phyloP scores from a whole-genome alignment of 2,888 invertebrate genomes.

The Leptogaster cylindrica region DNA sequence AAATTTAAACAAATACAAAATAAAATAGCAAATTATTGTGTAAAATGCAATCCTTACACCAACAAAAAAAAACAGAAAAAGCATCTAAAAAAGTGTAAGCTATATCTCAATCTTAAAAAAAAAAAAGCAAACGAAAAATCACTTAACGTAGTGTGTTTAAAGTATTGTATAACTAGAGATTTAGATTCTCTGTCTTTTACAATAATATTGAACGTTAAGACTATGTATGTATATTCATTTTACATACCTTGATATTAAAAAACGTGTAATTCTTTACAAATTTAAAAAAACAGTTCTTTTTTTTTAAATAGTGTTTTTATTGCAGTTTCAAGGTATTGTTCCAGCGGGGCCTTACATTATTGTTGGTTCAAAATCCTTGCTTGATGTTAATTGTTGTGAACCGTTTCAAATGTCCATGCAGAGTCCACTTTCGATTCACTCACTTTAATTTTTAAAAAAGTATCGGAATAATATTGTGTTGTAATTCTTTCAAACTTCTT shows the following conservation, averaged over 20 bases:
- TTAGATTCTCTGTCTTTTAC: constrained; percentile 35
- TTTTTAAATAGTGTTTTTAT: constrained; percentile 3
- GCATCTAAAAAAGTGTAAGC: constrained; percentile 13
- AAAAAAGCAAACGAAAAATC: neutral
- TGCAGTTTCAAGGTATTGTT: neutral
- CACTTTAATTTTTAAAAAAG: too few relatives aligned
- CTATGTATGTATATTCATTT: constrained; percentile 34
- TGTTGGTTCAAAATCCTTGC: too few relatives aligned
- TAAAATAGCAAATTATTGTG: constrained; percentile 17
- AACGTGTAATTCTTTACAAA: constrained; percentile 32
- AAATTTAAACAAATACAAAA: constrained; percentile 18
- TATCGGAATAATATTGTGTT: too few relatives aligned
- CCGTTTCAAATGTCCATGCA: too few relatives aligned
- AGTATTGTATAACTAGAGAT: constrained; percentile 21
- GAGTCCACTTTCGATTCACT: too few relatives aligned
- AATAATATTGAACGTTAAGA: constrained; percentile 35
- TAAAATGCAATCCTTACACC: constrained; percentile 2
- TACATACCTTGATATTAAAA: constrained; percentile 39
- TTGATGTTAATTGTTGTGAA: too few relatives aligned
- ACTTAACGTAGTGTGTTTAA: constrained; percentile 25
- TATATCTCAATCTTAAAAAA: neutral
- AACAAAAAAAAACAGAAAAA: constrained; percentile 29
- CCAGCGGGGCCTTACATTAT: too few relatives aligned
- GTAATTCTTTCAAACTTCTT: too few relatives aligned
- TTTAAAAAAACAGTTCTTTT: constrained; percentile 27